These are phyloP conservation scores for Rhyacophila evoluta DNA, from an alignment of 2,888 invertebrate genomes.

Conservation along the genomic window DNA sequence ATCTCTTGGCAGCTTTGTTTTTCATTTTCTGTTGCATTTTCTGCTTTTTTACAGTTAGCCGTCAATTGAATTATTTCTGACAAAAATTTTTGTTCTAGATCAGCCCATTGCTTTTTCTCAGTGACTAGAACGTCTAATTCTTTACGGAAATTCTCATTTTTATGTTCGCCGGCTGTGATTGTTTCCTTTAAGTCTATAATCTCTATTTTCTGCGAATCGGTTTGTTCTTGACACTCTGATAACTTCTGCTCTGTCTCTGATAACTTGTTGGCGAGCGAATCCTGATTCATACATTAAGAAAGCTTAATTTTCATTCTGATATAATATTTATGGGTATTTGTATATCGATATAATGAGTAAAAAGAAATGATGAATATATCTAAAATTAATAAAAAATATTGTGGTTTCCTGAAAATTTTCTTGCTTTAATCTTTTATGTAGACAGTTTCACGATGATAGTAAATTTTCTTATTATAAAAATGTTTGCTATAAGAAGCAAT, in stretches of 20 bases:
- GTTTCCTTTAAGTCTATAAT: slow-evolving; percentile 30
- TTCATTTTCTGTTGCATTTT: slow-evolving; percentile 31
- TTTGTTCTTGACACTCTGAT: slow-evolving; percentile 37
- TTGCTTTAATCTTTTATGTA: no score
- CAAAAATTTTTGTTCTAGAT: slow-evolving; percentile 32
- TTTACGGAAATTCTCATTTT: slow-evolving; percentile 29
- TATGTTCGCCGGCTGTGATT: slow-evolving; percentile 13
- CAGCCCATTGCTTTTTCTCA: slow-evolving; percentile 39
- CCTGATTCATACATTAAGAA: slow-evolving; percentile 36
- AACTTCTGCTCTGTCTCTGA: slow-evolving; percentile 44
- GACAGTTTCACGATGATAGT: no score
- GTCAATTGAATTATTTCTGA: slow-evolving; percentile 5
- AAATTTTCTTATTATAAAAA: no score
- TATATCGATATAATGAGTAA: no score
- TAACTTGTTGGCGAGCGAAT: slow-evolving; percentile 44
- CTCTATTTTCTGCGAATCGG: slow-evolving; percentile 32
- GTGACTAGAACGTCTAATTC: slow-evolving; percentile 27
- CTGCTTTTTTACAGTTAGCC: neutral
- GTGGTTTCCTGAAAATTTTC: no score
- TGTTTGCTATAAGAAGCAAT: no score
- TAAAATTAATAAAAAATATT: no score
- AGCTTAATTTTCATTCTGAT: neutral
- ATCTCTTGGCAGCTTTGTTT: slow-evolving; percentile 27
- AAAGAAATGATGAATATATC: no score
- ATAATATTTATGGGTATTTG: no score